Evolutionary conservation across 1,140 invertebrate genomes (phyloP), one percentile per base, ranked within the genome.

Genomic region (Mylabris phalerata): DNA sequence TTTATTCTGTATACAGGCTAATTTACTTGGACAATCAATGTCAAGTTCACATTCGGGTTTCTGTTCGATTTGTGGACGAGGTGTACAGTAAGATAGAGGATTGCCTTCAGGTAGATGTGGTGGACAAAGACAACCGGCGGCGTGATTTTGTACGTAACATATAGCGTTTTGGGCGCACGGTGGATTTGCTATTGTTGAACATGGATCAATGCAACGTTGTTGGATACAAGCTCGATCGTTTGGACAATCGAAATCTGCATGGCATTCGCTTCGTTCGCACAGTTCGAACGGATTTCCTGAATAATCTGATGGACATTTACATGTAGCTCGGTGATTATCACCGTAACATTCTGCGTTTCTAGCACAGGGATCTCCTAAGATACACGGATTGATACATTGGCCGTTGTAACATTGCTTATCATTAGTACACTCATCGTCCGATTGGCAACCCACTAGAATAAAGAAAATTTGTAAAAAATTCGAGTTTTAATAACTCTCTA

Each of bases 271-370:
- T n/a, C 86, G 80, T 69, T 87, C 82, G 70, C 92, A 94, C 59
- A 81, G 81, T 3, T 84, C 79, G 59, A 87, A 85, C 13, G 92
- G 88, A 78, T 92, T 86, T 63, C 92, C 90, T 57, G 60, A 57
- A 60, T 78, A 85, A 19, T 88, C 89, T 11, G 79, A 65, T 11
- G 83, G 82, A 68, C 90, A 93, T 67, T 82, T 81, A 66, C 91
- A 94, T 19, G 83, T 80, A 0, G 88, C 81, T 49, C 84, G 80
- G 71, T 93, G 89, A 64, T 85, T 83, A 24, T 82, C 79, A 3
- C 88, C 89, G 55, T 82, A 88, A 67, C 92, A 94, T 71, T 90
- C 84, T 0, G 90, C 90, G 63, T 88, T 91, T 27, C 86, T 79
- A 0, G 88, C 86, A 68, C 92, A 94, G 1, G 87, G 85, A 70